Evolutionary conservation across 2,888 invertebrate genomes (phyloP).

Genomic region (Ditula angustiorana): DNA sequence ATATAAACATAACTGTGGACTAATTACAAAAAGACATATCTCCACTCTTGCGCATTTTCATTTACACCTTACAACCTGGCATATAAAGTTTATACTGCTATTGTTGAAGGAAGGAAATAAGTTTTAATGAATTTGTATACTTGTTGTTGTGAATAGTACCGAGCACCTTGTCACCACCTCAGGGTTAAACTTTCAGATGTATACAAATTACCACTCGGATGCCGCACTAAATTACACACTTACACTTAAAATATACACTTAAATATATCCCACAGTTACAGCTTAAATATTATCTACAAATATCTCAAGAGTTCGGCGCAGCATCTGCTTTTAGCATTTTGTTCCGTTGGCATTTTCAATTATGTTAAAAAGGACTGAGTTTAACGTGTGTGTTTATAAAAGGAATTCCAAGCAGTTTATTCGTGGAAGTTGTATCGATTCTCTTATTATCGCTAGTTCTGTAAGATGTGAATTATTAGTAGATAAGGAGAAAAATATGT

Average conservation of each 20-base stretch:
- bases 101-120: not conserved
- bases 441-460: too few relatives aligned
- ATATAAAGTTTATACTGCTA: not conserved
- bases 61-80: not conserved
- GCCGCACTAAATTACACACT: slow-evolving; percentile 29
- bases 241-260: slow-evolving; percentile 22
- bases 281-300: not conserved
- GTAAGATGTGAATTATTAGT: too few relatives aligned
- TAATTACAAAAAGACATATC: not conserved
- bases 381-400: too few relatives aligned
- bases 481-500: too few relatives aligned
- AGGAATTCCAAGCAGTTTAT: too few relatives aligned
- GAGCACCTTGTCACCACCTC: slow-evolving; percentile 39
- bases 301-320: not conserved
- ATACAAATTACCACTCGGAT: slow-evolving; percentile 32
- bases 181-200: slow-evolving; percentile 31
- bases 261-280: slow-evolving; percentile 3
- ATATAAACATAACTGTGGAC: not conserved
- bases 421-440: too few relatives aligned
- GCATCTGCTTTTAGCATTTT: slow-evolving; percentile 2
- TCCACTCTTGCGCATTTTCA: not conserved
- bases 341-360: not conserved
- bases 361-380: too few relatives aligned
- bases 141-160: not conserved
- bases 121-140: not conserved